A percentile compares a stretch with the other conserved stretches of the same genome.
phyloP scores from a whole-genome alignment of 2,888 invertebrate genomes.

The Hypsopygia costalis region DNA sequence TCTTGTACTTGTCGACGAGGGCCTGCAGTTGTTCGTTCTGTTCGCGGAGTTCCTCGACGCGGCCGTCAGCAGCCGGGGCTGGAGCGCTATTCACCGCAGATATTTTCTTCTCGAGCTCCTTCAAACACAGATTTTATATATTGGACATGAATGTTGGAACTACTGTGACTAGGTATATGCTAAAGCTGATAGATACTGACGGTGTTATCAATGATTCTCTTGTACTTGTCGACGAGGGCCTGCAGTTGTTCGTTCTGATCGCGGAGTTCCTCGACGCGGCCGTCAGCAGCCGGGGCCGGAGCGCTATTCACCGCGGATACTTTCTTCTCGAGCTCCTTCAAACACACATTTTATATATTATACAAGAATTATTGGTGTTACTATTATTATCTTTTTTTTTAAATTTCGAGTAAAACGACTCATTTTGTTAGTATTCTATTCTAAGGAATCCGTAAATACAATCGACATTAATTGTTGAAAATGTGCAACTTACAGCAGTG shows the following conservation, averaged over 20 bases:
- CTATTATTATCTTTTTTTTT: no score
- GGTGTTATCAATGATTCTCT: constrained; percentile 87
- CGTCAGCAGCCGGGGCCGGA: constrained; percentile 26
- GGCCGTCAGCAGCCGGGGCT: constrained; percentile 29
- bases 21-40: constrained; percentile 84
- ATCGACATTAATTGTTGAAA: no score
- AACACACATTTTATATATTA: no score
- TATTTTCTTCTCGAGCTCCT: constrained; percentile 21
- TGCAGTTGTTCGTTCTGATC: constrained; percentile 84
- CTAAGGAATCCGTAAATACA: no score
- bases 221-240: constrained; percentile 84
- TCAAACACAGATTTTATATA: no score
- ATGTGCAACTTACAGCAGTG: no score
- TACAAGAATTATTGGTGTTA: no score
- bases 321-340: constrained; percentile 21
- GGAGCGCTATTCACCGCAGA: constrained; percentile 12
- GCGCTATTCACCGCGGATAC: constrained; percentile 12
- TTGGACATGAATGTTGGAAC: no score
- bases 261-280: constrained; percentile 68
- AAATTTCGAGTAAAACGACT: no score
- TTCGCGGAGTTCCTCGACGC: constrained; percentile 71
- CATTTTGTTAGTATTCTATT: no score
- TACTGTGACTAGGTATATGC: no score
- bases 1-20: constrained; percentile 85
- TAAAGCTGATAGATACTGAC: no score